Evolutionary conservation across 2,888 invertebrate species (phyloP).

Genomic region (Drosophila formosana): DNA sequence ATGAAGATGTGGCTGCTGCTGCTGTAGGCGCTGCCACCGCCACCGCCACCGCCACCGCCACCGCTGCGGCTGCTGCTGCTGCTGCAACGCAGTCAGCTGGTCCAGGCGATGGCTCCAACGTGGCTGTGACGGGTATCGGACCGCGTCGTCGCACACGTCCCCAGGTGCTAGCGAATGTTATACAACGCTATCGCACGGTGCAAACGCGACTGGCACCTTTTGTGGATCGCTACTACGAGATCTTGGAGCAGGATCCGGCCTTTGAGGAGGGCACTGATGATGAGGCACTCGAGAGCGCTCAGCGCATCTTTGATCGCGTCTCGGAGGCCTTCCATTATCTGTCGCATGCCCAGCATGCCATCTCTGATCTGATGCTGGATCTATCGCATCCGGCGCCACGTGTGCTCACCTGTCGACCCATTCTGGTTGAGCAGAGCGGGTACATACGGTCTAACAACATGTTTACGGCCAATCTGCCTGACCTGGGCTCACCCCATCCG

Average conservation of each 20-base stretch:
- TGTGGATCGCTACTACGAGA: conserved; percentile 87
- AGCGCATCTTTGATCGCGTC: conserved; percentile 90
- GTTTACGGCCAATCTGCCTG: conserved; percentile 62
- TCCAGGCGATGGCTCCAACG: conserved; percentile 23
- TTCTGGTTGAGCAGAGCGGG: conserved; percentile 89
- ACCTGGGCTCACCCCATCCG: background rate
- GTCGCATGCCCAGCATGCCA: conserved; percentile 94
- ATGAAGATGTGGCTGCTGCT: conserved; percentile 39
- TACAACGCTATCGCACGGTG: conserved; percentile 83
- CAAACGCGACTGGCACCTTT: conserved; percentile 88
- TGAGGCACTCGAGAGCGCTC: conserved; percentile 86
- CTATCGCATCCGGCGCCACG: conserved; percentile 89
- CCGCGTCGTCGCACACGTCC: conserved; percentile 83
- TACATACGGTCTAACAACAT: conserved; percentile 85
- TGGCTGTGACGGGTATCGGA: conserved; percentile 30
- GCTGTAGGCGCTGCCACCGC: conserved; percentile 32
- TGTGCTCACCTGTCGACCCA: conserved; percentile 89
- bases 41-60: background rate
- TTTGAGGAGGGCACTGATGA: conserved; percentile 85
- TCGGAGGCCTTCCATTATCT: conserved; percentile 93
- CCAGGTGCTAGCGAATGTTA: conserved; percentile 82
- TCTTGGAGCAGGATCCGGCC: conserved; percentile 88
- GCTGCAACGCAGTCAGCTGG: conserved; percentile 14
- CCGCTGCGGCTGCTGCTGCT: conserved; percentile 9
- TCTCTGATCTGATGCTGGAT: conserved; percentile 94